Conservation (phyloP, 2,888 invertebrate genomes). For the Sepioteuthis lessoniana region DNA sequence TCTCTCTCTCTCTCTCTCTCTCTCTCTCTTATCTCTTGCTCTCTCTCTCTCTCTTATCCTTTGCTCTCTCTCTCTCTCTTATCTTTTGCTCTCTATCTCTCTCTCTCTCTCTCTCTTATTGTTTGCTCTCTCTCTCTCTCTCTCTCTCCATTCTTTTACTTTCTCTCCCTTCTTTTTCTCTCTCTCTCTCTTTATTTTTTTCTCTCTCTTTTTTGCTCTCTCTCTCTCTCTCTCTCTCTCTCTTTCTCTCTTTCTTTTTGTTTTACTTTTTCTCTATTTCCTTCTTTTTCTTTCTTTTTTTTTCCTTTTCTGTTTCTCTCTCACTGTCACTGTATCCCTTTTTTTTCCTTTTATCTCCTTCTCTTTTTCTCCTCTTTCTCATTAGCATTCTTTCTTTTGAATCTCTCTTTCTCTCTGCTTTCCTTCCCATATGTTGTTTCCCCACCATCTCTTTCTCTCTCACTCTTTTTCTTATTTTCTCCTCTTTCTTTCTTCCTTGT, state of each 20-base stretch:
- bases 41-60: background rate
- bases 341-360: too few relatives aligned
- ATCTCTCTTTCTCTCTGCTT: too few relatives aligned
- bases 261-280: background rate
- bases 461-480: too few relatives aligned
- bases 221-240: background rate
- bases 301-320: too few relatives aligned
- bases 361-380: too few relatives aligned
- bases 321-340: too few relatives aligned
- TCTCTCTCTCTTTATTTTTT: background rate
- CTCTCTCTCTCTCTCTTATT: background rate
- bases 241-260: background rate
- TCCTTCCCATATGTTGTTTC: too few relatives aligned
- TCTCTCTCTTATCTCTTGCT: background rate
- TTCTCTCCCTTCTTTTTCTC: background rate
- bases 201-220: background rate
- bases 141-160: background rate
- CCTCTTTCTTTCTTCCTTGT: too few relatives aligned
- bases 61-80: background rate
- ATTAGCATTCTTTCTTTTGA: too few relatives aligned
- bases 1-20: background rate
- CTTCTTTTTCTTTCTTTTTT: background rate
- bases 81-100: background rate
- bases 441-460: too few relatives aligned
- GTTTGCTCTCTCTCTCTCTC: background rate